These are phyloP conservation scores for Rhinopomastus cyanomelas DNA, from an alignment of 2,113 vertebrate species.

Conservation along the genomic window DNA sequence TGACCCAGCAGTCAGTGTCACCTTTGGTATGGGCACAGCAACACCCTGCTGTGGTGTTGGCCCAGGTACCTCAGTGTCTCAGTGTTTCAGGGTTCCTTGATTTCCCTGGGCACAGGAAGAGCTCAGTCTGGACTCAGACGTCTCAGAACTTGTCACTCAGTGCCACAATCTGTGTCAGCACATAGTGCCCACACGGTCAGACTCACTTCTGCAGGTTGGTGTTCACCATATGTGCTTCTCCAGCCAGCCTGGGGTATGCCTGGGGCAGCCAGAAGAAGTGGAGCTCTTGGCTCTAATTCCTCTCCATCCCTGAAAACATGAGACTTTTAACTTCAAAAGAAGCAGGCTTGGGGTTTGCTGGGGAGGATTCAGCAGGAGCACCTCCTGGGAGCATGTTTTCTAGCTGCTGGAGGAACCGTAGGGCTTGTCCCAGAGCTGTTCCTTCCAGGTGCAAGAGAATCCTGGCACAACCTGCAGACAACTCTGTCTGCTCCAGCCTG, in stretches of 20 bases:
- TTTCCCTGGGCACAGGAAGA: background rate
- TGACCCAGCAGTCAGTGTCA: background rate
- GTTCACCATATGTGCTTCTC: background rate
- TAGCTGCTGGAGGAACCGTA: background rate
- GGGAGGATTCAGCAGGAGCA: background rate
- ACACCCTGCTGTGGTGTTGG: background rate
- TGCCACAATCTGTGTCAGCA: background rate
- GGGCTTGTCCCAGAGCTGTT: background rate
- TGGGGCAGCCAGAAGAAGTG: background rate
- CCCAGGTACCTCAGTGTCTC: background rate
- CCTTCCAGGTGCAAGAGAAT: background rate
- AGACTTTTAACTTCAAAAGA: conserved; percentile 2
- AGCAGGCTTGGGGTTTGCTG: background rate
- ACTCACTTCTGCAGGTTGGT: background rate
- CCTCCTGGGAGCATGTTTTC: background rate
- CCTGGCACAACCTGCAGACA: background rate
- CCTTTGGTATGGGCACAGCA: background rate
- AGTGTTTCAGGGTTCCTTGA: background rate
- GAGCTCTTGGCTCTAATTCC: background rate
- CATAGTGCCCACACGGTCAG: background rate
- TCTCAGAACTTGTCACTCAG: background rate
- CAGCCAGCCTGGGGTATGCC: background rate
- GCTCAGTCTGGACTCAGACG: background rate
- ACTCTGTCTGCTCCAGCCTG: background rate
- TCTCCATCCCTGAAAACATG: background rate